phyloP scores from a whole-genome alignment of 2,113 vertebrate species.

The Ctenomys sociabilis region DNA sequence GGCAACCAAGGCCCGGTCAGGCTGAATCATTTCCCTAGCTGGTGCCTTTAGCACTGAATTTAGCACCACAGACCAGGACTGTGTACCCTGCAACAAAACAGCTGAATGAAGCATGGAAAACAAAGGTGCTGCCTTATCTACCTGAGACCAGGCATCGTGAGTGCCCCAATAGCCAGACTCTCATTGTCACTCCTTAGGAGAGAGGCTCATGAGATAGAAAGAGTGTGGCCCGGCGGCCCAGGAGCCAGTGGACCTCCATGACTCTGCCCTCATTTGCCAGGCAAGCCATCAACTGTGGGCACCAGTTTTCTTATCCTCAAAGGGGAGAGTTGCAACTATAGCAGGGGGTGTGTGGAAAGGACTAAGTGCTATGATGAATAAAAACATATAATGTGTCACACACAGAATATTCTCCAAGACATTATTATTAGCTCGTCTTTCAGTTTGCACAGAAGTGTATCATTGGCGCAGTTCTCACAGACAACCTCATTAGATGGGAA shows the following conservation, averaged over 20 bases:
- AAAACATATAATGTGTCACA: neutral
- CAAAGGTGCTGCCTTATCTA: neutral
- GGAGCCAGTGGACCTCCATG: neutral
- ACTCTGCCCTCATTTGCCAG: neutral
- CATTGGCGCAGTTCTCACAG: neutral
- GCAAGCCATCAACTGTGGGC: neutral
- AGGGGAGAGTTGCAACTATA: neutral
- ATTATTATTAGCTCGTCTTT: neutral
- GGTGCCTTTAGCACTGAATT: neutral
- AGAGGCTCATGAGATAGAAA: neutral
- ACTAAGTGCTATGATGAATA: neutral
- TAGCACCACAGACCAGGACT: neutral
- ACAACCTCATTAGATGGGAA: neutral
- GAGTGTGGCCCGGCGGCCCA: accelerated
- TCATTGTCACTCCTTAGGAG: neutral
- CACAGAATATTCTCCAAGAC: neutral
- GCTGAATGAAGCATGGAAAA: neutral
- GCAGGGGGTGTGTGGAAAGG: neutral
- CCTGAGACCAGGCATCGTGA: neutral
- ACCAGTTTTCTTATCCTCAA: neutral
- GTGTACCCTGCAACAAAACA: conserved; percentile 16
- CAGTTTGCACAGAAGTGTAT: neutral
- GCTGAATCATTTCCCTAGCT: conserved; percentile 31
- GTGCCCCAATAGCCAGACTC: neutral
- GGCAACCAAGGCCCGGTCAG: neutral